A percentile compares a stretch with the other conserved stretches of the same genome.
Conservation (phyloP, 2,113 vertebrate genomes). For the Bos taurus region DNA sequence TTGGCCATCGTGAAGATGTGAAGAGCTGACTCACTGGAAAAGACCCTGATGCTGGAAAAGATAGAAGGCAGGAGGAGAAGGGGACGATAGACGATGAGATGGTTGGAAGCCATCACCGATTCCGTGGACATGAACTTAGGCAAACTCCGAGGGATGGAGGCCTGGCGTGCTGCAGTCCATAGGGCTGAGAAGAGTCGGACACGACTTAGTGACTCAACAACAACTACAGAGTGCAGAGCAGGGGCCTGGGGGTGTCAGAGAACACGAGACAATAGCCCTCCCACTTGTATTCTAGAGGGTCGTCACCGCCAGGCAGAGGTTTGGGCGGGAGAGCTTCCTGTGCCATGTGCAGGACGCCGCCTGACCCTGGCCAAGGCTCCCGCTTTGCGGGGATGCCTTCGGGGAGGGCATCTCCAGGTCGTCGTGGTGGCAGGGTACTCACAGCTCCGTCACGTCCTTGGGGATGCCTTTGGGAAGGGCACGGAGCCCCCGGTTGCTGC, state of each 20-base stretch:
- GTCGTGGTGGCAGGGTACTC: constrained; percentile 70
- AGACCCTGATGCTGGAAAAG: not conserved
- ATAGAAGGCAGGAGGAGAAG: not conserved
- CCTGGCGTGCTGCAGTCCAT: not conserved
- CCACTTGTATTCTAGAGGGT: accelerated
- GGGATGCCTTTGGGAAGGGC: constrained; percentile 93
- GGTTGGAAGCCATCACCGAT: not conserved
- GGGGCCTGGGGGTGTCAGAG: accelerated
- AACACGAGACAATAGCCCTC: accelerated
- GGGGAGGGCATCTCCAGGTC: not conserved
- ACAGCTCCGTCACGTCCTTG: constrained; percentile 98
- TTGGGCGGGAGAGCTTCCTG: not conserved
- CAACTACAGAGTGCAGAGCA: accelerated
- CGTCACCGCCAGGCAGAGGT: not conserved
- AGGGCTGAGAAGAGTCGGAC: not conserved
- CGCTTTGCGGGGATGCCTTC: too few species aligned
- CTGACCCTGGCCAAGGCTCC: not conserved
- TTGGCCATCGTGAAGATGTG: not conserved
- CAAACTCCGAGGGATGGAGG: not conserved
- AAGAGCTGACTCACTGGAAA: not conserved
- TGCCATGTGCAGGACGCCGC: accelerated
- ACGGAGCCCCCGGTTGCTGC: constrained; percentile 93
- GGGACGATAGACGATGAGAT: not conserved
- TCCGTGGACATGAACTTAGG: not conserved
- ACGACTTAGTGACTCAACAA: not conserved